Conservation (phyloP, 2,113 vertebrate species). For the Nothocercus nigrocapillus region DNA sequence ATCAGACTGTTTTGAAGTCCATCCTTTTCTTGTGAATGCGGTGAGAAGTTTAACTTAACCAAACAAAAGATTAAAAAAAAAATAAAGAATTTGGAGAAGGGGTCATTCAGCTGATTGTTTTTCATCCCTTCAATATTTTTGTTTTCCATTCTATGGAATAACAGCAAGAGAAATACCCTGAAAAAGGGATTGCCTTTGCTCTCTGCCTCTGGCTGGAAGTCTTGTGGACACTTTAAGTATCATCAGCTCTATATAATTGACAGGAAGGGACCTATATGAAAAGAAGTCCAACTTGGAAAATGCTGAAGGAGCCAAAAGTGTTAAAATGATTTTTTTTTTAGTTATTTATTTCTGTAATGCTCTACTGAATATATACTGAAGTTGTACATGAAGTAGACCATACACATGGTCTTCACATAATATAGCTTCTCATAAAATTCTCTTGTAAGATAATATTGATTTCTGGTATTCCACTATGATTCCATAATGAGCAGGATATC, state of each 20-base stretch:
- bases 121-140: neutral
- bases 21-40: neutral
- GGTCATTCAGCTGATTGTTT: neutral
- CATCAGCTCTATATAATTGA: neutral
- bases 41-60: neutral
- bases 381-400: neutral
- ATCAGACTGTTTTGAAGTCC: neutral
- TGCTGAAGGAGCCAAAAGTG: neutral
- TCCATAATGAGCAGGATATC: neutral
- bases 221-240: neutral
- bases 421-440: neutral
- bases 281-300: slow-evolving; percentile 22
- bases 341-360: neutral
- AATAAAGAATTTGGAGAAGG: neutral
- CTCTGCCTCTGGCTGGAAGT: neutral
- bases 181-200: neutral
- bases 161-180: neutral
- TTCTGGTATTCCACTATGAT: neutral
- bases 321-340: neutral
- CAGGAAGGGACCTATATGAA: neutral
- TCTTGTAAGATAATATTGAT: neutral
- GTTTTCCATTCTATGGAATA: neutral
- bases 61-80: neutral
- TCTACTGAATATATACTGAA: neutral
- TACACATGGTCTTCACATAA: neutral